Evolutionary conservation across 1,140 invertebrate genomes (phyloP).

Genomic region (Mamestra configurata): DNA sequence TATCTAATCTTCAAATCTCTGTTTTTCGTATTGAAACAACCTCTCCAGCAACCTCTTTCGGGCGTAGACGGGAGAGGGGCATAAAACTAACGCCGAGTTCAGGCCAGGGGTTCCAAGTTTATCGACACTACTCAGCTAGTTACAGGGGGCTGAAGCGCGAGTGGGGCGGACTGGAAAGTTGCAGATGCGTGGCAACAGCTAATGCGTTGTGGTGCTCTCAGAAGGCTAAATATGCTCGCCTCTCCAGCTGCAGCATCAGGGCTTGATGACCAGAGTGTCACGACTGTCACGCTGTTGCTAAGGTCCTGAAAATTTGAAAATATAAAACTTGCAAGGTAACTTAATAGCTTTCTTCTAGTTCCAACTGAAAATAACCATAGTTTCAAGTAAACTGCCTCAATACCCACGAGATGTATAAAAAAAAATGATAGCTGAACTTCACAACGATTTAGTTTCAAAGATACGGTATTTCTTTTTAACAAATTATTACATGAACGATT

Average conservation of each 20-base stretch:
- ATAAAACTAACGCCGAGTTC: constrained; percentile 86
- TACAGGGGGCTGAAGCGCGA: constrained; percentile 77
- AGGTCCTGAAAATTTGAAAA: constrained; percentile 81
- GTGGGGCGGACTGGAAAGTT: constrained; percentile 78
- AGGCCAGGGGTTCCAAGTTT: constrained; percentile 88
- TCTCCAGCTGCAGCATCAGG: constrained; percentile 92
- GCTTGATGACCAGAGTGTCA: constrained; percentile 93
- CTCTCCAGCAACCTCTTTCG: constrained; percentile 73
- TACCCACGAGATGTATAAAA: too few relatives aligned
- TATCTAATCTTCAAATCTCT: constrained; percentile 57
- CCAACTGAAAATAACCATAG: too few relatives aligned
- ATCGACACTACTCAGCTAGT: constrained; percentile 88
- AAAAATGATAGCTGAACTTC: too few relatives aligned
- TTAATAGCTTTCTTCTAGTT: too few relatives aligned
- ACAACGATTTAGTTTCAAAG: too few relatives aligned
- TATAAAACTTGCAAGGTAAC: too few relatives aligned
- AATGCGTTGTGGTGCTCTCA: constrained; percentile 89
- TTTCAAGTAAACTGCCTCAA: too few relatives aligned
- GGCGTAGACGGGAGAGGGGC: constrained; percentile 71
- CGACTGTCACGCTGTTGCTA: constrained; percentile 89
- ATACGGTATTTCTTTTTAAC: too few relatives aligned
- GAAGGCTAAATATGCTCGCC: constrained; percentile 92
- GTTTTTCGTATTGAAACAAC: constrained; percentile 70
- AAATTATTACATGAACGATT: too few relatives aligned
- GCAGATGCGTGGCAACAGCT: constrained; percentile 74